phyloP scores from a whole-genome alignment of 2,797 vertebrate species.

The Lerista edwardsae region DNA sequence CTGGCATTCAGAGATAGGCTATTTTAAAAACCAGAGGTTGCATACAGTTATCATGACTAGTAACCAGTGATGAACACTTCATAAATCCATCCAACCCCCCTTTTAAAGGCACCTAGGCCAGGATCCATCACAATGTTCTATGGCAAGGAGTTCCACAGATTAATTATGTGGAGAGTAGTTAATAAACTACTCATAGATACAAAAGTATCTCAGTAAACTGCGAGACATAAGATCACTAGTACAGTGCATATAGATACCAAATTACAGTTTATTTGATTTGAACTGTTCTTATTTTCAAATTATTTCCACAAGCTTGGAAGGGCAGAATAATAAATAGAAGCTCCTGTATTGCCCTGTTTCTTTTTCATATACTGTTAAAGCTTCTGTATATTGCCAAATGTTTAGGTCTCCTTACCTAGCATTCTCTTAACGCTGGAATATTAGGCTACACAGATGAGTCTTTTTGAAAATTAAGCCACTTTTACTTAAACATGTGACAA shows the following conservation, averaged over 20 bases:
- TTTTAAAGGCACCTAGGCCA: too few species aligned
- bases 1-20: too few species aligned
- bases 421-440: not conserved
- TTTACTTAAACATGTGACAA: not conserved
- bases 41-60: too few species aligned
- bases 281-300: not conserved
- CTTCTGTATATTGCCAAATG: not conserved
- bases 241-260: not conserved
- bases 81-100: too few species aligned
- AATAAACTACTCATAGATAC: not conserved
- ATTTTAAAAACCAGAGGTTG: too few species aligned
- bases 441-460: not conserved
- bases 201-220: not conserved
- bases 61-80: too few species aligned
- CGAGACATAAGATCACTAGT: not conserved
- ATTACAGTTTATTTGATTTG: not conserved
- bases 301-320: not conserved
- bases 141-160: too few species aligned
- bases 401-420: not conserved
- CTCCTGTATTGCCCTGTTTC: not conserved
- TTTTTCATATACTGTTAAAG: not conserved
- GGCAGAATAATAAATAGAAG: not conserved
- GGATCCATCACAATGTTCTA: too few species aligned
- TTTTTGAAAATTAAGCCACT: fast-evolving
- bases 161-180: too few species aligned